Percentiles rank a stretch among this genome's conserved stretches.
Evolutionary conservation across 2,888 invertebrate species (phyloP).

Genomic region (Dasysyrphus albostriatus): DNA sequence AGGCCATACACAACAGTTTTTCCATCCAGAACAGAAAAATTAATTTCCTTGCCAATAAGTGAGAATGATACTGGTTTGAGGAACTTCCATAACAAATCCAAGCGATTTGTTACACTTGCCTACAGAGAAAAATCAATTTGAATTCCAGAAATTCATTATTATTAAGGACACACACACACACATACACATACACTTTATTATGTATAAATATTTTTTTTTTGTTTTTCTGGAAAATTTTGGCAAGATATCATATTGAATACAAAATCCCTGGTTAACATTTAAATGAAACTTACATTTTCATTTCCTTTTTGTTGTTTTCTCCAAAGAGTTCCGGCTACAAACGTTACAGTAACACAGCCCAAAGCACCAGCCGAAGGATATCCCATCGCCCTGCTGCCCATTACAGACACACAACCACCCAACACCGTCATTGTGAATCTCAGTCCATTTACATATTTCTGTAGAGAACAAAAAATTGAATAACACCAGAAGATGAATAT

Average conservation of each 20-base stretch:
- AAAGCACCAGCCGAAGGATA: conserved; percentile 88
- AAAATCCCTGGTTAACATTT: conserved; percentile 30
- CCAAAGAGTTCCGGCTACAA: conserved; percentile 86
- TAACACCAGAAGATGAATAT: conserved; percentile 13
- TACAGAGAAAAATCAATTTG: conserved; percentile 76
- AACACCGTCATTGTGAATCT: conserved; percentile 86
- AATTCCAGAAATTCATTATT: conserved; percentile 16
- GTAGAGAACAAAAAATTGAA: conserved; percentile 41
- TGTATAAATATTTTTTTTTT: not conserved
- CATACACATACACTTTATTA: not conserved
- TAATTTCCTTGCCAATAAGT: conserved; percentile 90
- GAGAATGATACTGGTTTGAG: conserved; percentile 91
- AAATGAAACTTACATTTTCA: conserved; percentile 80
- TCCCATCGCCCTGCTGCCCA: conserved; percentile 86
- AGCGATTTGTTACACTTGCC: conserved; percentile 85
- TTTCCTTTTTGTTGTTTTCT: conserved; percentile 81
- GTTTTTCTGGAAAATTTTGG: conserved; percentile 6
- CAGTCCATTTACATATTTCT: conserved; percentile 84
- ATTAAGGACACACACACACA: not conserved
- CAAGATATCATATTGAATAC: conserved; percentile 33
- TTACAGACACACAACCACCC: conserved; percentile 87
- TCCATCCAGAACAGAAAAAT: conserved; percentile 85
- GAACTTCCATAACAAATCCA: conserved; percentile 88
- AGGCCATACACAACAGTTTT: conserved; percentile 85
- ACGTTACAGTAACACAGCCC: conserved; percentile 85